Evolutionary conservation across 2,888 invertebrate species (phyloP), one percentile per base, ranked within the genome.

Genomic region (Sympetrum striolatum): DNA sequence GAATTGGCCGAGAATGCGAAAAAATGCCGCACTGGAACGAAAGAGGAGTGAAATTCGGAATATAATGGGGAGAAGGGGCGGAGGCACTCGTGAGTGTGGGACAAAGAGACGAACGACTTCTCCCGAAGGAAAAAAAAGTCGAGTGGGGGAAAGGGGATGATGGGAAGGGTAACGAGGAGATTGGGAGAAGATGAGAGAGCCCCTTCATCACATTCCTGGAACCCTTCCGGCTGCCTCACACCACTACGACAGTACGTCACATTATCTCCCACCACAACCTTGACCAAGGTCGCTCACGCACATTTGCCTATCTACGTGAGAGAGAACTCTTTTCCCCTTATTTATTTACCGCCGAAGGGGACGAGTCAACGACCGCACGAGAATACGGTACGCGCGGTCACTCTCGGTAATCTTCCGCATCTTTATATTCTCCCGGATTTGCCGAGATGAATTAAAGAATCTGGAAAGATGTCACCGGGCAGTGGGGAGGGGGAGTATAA

Each of bases 251-350:
- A 86, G 60, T 86, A 86, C 86, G 86, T 86, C 86, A 86, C 86
- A 86, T 86, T 86, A 86, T 86, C 86, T 86, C 86, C 86, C 86
- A 86, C 86, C 86, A 86, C 86, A 86, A 60, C 86, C 86, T 86
- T 86, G 86, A 86, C 86, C 86, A 86, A 86, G 86, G 86, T 86
- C 86, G 60, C 86, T 60, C 86, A 86, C 86, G 86, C 86, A 86
- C 86, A 86, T 86, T 86, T 86, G 60, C 86, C 86, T 86, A 86
- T 86, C 86, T 86, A 86, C 86, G 86, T 86, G 82, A 31, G 82
- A 82, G 86, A 82, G 81, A 35, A 48, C 82, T 82, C 82, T 82
- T 82, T 53, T 82, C 64, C 86, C 86, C 86, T 86, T 86, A 86
- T 86, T 86, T 86, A 86, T 86, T 86, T 86, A 86, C 86, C 86